These are phyloP conservation scores for Labroides dimidiatus DNA, from an alignment of 2,797 vertebrate species.

Conservation along the genomic window DNA sequence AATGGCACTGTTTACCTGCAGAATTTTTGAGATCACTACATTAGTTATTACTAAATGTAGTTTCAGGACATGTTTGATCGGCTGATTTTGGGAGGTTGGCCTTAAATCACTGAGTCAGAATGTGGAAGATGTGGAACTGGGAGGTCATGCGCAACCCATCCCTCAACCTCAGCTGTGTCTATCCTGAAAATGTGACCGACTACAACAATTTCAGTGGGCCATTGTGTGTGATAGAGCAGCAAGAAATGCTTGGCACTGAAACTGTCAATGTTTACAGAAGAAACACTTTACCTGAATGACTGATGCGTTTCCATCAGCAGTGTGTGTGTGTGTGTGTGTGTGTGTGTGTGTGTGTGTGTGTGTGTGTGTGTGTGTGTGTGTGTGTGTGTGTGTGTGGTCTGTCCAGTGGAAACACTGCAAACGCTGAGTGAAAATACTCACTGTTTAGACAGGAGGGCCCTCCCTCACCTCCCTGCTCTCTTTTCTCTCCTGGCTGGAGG, in stretches of 20 bases:
- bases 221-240: neutral
- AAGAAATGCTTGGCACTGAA: slow-evolving; percentile 21
- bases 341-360: slow-evolving; percentile 18
- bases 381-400: slow-evolving; percentile 32
- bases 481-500: slow-evolving; percentile 55
- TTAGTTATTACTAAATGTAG: no score
- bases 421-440: no score
- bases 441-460: slow-evolving; percentile 58
- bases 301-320: slow-evolving; percentile 47
- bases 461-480: slow-evolving; percentile 34
- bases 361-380: slow-evolving; percentile 16
- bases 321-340: slow-evolving; percentile 22
- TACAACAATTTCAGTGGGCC: slow-evolving; percentile 2
- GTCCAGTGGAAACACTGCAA: slow-evolving; percentile 40
- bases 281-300: slow-evolving; percentile 45
- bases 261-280: slow-evolving; percentile 36
- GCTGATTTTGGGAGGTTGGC: no score
- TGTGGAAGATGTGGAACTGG: neutral
- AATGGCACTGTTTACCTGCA: no score
- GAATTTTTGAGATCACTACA: no score
- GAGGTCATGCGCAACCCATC: neutral
- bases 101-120: neutral
- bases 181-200: neutral
- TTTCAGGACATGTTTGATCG: no score
- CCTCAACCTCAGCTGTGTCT: neutral